phyloP scores from a whole-genome alignment of 30 jellyfish, hydroid and myxozoan species.

The Clytia hemisphaerica region DNA sequence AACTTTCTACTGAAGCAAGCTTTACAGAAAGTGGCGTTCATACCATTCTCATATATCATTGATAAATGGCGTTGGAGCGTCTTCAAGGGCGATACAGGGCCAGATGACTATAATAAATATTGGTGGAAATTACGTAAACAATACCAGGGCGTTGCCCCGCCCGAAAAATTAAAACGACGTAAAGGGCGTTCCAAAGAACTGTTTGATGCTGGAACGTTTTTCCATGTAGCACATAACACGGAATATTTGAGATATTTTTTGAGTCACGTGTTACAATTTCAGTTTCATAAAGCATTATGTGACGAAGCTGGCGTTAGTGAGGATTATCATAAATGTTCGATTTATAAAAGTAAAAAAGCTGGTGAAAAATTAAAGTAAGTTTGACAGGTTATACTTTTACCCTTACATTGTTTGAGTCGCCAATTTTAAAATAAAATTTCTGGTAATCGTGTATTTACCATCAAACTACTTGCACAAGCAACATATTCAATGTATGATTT shows the following conservation, averaged over 20 bases:
- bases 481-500: no score
- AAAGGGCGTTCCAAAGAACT: conserved; percentile 21
- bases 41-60: conserved; percentile 55
- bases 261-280: conserved; percentile 69
- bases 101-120: conserved; percentile 46
- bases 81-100: conserved; percentile 35
- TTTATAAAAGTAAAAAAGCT: conserved; percentile 58
- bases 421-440: no score
- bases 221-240: conserved; percentile 67
- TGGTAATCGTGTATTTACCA: no score
- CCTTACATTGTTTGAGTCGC: no score
- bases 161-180: neutral
- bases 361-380: conserved; percentile 59
- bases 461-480: no score
- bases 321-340: conserved; percentile 61
- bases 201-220: conserved; percentile 74
- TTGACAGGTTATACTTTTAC: no score
- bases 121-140: conserved; percentile 65
- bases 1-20: conserved; percentile 79
- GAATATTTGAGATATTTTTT: conserved; percentile 68
- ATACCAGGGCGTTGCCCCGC: conserved; percentile 54
- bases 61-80: conserved; percentile 84
- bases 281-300: conserved; percentile 65
- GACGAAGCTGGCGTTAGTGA: conserved; percentile 57
- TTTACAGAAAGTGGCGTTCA: conserved; percentile 39